Base-by-base conservation (phyloP, 2,797 vertebrate species). In the Nyctalus aviator region DNA sequence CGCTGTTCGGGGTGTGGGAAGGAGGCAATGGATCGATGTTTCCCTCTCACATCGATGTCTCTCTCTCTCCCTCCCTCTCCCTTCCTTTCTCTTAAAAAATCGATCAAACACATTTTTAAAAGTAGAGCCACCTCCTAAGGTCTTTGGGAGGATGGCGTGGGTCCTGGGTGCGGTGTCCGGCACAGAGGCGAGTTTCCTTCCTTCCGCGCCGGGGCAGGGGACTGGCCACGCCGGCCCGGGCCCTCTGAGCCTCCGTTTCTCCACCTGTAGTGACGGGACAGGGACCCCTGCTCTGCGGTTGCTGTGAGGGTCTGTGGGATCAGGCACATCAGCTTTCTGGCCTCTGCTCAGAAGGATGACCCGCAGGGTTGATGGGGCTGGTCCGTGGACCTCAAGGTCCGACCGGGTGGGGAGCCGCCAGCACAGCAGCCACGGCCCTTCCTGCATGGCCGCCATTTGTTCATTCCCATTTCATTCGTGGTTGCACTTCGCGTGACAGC, bases 201-300 rank as follows among this genome's bases (percentile, higher is more conserved):
- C 41, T 57, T 44, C 1, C 1, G 25, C 7, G 6, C 13, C 0
- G 0, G 37, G 69, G 1, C 30, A 27, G 12, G 46, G 44, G 62
- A n/a, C 59, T n/a, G 20, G 53, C 44, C 37, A 37, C 8, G 14
- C 0, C 13, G 15, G 44, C 8, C 37, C 48, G 30, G 20, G 20
- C 53, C 72, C 50, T 72, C 71, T 18, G 76, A 57, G 68, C 91
- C 69, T 66, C 62, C 4, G 71, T 50, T 44, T 94, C 35, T 75
- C 66, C 20, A 12, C 50, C 55, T 78, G 20, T 59, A 68, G 72
- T 69, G 48, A 55, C 64, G 44, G 18, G 44, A 32, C 48, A 14
- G 4, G 20, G 81, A 32, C 11, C 55, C 30, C 37, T 79, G 72
- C 37, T 44, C 46, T 3, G 9, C 6, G 37, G 14, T 77, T 1